Evolutionary conservation across 2,113 vertebrate species (phyloP), one percentile per base, ranked within the genome.

Genomic region (Coturnix japonica): DNA sequence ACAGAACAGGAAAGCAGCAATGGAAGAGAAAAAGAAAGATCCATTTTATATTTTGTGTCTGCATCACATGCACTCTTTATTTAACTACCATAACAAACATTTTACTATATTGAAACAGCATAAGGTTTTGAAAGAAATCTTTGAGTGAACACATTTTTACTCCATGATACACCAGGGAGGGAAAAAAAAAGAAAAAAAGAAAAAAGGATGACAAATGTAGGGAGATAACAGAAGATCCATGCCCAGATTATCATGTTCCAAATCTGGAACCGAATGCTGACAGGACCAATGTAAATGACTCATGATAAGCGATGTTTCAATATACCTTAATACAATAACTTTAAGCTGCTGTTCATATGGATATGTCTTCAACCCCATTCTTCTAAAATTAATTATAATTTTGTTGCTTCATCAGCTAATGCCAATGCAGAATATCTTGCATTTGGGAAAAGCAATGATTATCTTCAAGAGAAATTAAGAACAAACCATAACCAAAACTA

Each of bases 381-480:
- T 95, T 86, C 85, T 78, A 78, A 79, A 56, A 91, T 67, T 71
- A 89, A 15, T 49, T 80, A 77, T 9, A 43, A 56, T 94, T 94
- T 78, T 63, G 43, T 73, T 83, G 21, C 77, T 70, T 81, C 22
- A 31, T 25, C 72, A 81, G 51, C 76, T 71, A 91, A 61, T 56
- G 31, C 4, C 6, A 67, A 19, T 37, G 57, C 90, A 44, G 44
- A 64, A 57, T 11, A 47, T 9, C 37, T 39, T 83, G 35, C 18
- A 60, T 61, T 65, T 41, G 3, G 67, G 80, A 91, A 76, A 79
- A 67, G 23, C 18, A 76, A 56, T 26, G 20, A 81, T 89, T 84
- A 81, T 75, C 53, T 88, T 89, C 70, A 65, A 33, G 44, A 44
- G 11, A 73, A 92, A 85, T 3, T 59, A 57, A 95, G 81, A 93